These are phyloP conservation scores for Dendroctonus valens DNA, from an alignment of 1,140 invertebrate genomes.

Conservation along the genomic window DNA sequence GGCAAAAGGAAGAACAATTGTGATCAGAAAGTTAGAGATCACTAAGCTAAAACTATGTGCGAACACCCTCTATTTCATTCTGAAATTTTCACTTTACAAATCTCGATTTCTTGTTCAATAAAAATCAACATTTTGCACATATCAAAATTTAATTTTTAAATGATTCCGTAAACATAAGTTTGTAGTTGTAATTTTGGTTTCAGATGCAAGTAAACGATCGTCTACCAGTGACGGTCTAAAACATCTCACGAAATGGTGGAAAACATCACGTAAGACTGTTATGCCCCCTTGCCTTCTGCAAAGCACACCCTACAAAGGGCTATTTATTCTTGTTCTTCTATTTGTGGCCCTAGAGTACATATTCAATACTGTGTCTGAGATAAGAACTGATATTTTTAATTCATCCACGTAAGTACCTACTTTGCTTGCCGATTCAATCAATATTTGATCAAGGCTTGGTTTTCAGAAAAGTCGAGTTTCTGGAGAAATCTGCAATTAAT, in stretches of 20 bases:
- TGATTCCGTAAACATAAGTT: too few relatives aligned
- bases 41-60: too few relatives aligned
- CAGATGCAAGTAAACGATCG: background rate
- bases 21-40: too few relatives aligned
- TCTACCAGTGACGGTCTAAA: background rate
- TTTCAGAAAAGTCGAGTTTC: constrained; percentile 22
- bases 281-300: constrained; percentile 40
- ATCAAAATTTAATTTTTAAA: too few relatives aligned
- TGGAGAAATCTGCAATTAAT: constrained; percentile 23
- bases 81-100: too few relatives aligned
- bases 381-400: constrained; percentile 39
- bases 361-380: constrained; percentile 44
- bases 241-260: constrained; percentile 3
- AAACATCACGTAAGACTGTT: constrained; percentile 30
- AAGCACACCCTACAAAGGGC: constrained; percentile 47
- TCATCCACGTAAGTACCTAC: constrained; percentile 42
- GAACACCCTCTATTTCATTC: too few relatives aligned
- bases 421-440: background rate
- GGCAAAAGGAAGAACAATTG: too few relatives aligned
- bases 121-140: too few relatives aligned
- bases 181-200: background rate
- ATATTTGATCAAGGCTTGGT: background rate
- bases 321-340: constrained; percentile 43
- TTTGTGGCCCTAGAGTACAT: constrained; percentile 46
- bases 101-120: too few relatives aligned